A percentile compares a stretch with the other conserved stretches of the same genome.
phyloP scores from a whole-genome alignment of 2,797 vertebrate genomes.

The Coccyzus lansbergi region DNA sequence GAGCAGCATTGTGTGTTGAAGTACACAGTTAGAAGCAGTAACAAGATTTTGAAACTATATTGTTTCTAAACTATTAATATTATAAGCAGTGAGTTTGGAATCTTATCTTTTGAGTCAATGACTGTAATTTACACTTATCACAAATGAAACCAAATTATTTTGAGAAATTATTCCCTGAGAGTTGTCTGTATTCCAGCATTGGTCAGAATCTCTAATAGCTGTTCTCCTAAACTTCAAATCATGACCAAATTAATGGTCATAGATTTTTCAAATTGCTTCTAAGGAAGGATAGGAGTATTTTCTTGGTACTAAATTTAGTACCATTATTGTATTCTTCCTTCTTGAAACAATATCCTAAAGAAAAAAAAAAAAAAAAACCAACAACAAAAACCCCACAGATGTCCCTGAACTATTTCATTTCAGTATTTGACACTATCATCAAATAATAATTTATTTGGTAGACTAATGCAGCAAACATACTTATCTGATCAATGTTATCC shows the following conservation, averaged over 20 bases:
- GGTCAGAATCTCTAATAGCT: neutral
- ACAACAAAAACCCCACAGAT: neutral
- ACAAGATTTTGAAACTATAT: neutral
- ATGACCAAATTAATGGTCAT: neutral
- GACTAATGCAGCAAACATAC: neutral
- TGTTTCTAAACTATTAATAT: neutral
- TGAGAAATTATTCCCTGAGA: neutral
- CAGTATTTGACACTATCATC: neutral
- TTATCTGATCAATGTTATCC: neutral
- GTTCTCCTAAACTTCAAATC: neutral
- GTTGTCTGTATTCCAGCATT: neutral
- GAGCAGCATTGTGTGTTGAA: neutral
- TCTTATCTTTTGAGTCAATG: neutral
- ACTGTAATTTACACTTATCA: neutral
- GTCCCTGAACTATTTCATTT: neutral
- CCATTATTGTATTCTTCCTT: neutral
- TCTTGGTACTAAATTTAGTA: neutral
- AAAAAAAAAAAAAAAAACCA: neutral
- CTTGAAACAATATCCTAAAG: neutral
- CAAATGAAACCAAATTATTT: neutral
- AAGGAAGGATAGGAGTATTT: neutral
- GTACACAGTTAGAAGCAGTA: neutral
- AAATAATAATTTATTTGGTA: neutral
- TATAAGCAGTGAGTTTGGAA: neutral
- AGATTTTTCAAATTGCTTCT: neutral